Base-by-base conservation (phyloP, 1,140 invertebrate species). In the Cydia strobilella region DNA sequence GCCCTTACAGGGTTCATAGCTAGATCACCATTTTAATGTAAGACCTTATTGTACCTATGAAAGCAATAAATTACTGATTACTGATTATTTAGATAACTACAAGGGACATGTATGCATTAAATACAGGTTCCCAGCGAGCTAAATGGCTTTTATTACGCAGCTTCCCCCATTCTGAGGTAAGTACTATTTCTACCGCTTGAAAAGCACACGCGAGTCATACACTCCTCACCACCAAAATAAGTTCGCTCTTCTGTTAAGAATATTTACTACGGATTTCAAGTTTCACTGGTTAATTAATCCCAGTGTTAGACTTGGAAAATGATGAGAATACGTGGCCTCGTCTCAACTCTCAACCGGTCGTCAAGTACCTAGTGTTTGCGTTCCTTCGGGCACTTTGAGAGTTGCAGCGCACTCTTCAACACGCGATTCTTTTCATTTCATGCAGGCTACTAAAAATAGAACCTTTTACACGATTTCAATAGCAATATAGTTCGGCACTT, bases 401-500 rank as follows among this genome's bases (percentile, higher is more conserved):
- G 65, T 45, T 48, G 27, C 54, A 75, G 74, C 69, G 73, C 62
- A 76, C 45, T 35, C 71, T 25, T 76, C 20, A 54, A 69, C 80
- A 76, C 74, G 73, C 71, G 78, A 82, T 54, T 79, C 76, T 80
- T 79, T 82, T 78, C 75, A 79, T 79, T 80, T 77, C 77, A 79
- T 45, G 74, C 74, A 69, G 75, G 45, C 72, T 6, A 74, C 77
- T 82, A 82, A 80, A 82, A 82, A 82, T 80, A 82, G 81, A 63
- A 74, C 72, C 48, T 42, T 74, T 74, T 76, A 80, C 66, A 75
- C 18, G 12, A 39, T 69, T 39, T 31, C 65, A 35, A 35, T 69
- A 69, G 65, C 27, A 15, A 7, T 35, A 18, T 20, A 12, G 18
- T 20, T 23, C 18, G 15, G 18, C 7, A 39, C 35, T 39, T 39